phyloP scores from a whole-genome alignment of 2,888 invertebrate species.

The Syrphus vitripennis region DNA sequence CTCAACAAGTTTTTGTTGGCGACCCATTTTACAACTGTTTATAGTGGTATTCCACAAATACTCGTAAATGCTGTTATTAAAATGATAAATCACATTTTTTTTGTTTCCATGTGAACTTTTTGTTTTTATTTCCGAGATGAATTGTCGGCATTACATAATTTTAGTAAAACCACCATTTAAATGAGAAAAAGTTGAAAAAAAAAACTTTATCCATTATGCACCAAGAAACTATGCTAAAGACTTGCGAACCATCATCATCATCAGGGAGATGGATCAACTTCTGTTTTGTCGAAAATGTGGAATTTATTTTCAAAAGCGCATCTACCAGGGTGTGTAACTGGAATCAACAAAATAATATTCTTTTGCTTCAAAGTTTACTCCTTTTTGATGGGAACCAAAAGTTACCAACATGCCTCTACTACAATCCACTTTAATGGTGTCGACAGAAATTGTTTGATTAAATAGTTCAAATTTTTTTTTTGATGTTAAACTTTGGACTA shows the following conservation, averaged over 20 bases:
- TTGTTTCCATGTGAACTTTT: not conserved
- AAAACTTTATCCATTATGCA: not conserved
- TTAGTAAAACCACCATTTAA: not conserved
- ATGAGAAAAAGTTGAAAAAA: slow-evolving; percentile 13
- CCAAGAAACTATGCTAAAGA: not conserved
- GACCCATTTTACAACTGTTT: not conserved
- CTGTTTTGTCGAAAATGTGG: not conserved
- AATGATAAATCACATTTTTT: not conserved
- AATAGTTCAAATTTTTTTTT: not conserved
- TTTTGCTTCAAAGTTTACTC: not conserved
- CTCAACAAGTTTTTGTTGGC: not conserved
- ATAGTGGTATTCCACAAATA: not conserved
- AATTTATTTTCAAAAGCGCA: not conserved
- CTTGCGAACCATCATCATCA: not conserved
- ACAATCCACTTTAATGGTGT: not conserved
- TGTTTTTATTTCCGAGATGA: not conserved
- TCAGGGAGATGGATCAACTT: not conserved
- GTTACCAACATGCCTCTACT: not conserved
- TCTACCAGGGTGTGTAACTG: not conserved
- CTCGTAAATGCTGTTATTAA: not conserved
- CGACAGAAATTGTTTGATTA: not conserved
- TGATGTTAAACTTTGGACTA: not conserved
- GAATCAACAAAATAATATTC: not conserved
- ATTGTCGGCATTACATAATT: not conserved
- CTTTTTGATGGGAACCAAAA: not conserved